phyloP scores from a whole-genome alignment of 2,113 vertebrate genomes.

The Engystomops pustulosus region DNA sequence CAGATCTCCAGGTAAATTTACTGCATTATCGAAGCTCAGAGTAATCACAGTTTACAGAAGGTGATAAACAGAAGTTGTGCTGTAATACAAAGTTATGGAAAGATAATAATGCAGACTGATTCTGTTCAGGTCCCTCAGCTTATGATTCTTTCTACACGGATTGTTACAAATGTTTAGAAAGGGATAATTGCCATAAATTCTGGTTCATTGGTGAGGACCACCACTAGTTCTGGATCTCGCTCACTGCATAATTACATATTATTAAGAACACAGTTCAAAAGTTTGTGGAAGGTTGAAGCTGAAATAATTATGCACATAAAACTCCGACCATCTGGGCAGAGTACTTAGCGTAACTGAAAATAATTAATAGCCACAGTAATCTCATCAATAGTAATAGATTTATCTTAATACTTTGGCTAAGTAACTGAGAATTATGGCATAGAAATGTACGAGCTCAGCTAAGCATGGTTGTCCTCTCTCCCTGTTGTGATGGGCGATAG shows the following conservation, averaged over 20 bases:
- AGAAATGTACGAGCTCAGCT: conserved; percentile 34
- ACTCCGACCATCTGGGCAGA: conserved; percentile 24
- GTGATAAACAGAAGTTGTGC: too few species aligned
- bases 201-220: neutral
- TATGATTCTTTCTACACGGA: neutral
- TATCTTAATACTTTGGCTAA: conserved; percentile 48
- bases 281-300: neutral
- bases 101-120: neutral
- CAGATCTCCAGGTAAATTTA: neutral
- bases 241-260: neutral
- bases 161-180: neutral
- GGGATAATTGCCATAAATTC: neutral
- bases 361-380: conserved; percentile 46
- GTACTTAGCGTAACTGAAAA: conserved; percentile 42
- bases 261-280: conserved; percentile 11
- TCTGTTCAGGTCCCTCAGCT: neutral
- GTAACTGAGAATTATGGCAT: conserved; percentile 50
- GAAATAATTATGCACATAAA: conserved; percentile 36
- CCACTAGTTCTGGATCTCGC: neutral
- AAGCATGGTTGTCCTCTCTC: neutral
- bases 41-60: neutral
- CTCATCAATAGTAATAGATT: conserved; percentile 55
- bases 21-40: neutral
- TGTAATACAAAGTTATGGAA: too few species aligned
- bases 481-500: neutral